Base-by-base conservation (phyloP, 2,888 invertebrate species). In the Drosophila birchii region DNA sequence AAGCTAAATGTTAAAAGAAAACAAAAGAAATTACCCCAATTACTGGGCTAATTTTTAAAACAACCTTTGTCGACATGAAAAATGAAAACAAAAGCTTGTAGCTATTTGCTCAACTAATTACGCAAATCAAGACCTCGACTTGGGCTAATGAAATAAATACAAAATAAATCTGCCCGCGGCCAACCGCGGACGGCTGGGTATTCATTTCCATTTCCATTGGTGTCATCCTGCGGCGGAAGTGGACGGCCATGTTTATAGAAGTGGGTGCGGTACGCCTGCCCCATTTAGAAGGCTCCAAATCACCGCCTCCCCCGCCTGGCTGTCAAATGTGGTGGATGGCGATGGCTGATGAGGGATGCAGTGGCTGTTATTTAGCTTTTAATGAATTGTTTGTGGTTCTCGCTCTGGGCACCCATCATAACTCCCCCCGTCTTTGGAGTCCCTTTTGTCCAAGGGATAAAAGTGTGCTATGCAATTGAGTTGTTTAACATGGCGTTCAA, bases 171-270 rank as follows among this genome's bases (percentile, higher is more conserved):
- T 49, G 88, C 88, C 81, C 45, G 49, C 47, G 80, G 85, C 80
- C 7, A 43, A 53, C 47, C 78, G 66, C 60, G 61, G 61, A 49
- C 63, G 76, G 84, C 56, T 70, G 43, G 67, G 68, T 61, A 66
- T 70, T 66, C 74, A 64, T 75, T 72, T 75, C 71, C 75, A 61
- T 68, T 79, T 81, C 76, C 77, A 88, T 81, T 86, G 88, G 89
- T 91, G 91, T 90, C 91, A 91, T 86, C 90, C 89, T 90, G 90
- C 78, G 90, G 90, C 91, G 91, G 91, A 91, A 91, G 85, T 83
- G 89, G 89, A 89, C 81, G 90, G 90, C 88, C 91, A 88, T 86
- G 87, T 90, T 89, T 86, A 72, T 78, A 85, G 76, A 82, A 76
- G 81, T 57, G 74, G 61, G 44, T 60, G 55, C 39, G 54, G 64